These are phyloP conservation scores for Panzeria rudis DNA, from an alignment of 2,888 invertebrate genomes.

Conservation along the genomic window DNA sequence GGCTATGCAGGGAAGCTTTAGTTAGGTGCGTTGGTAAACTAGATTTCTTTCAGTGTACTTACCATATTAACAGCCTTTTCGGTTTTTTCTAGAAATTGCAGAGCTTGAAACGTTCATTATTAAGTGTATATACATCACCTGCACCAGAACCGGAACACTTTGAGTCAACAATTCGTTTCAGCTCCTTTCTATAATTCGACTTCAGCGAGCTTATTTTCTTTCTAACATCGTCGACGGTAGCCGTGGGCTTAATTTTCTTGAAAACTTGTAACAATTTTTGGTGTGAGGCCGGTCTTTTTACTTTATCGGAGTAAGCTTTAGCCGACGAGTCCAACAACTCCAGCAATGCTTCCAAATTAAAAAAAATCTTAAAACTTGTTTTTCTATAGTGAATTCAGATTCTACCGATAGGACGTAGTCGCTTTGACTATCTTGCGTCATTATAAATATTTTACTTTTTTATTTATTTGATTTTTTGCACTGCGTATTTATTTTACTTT, in stretches of 20 bases:
- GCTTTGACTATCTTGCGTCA: not conserved
- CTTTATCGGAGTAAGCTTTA: constrained; percentile 32
- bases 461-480: not conserved
- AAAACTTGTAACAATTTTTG: constrained; percentile 28
- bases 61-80: constrained; percentile 50
- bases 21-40: too few relatives aligned
- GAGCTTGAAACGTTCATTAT: constrained; percentile 38
- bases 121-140: constrained; percentile 34
- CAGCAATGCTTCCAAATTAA: constrained; percentile 35
- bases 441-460: not conserved
- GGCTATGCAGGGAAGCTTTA: too few relatives aligned
- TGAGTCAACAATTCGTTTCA: constrained; percentile 47
- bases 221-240: constrained; percentile 54
- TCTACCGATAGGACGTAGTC: not conserved
- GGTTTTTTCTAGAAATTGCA: constrained; percentile 44
- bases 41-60: too few relatives aligned
- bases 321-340: constrained; percentile 19
- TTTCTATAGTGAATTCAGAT: too few relatives aligned
- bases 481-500: too few relatives aligned
- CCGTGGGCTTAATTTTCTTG: constrained; percentile 49
- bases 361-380: constrained; percentile 13
- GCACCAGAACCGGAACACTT: constrained; percentile 48
- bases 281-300: constrained; percentile 12
- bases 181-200: constrained; percentile 54
- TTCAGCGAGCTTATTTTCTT: constrained; percentile 55